phyloP scores from a whole-genome alignment of 1,140 invertebrate species.

The Amphibalanus amphitrite region DNA sequence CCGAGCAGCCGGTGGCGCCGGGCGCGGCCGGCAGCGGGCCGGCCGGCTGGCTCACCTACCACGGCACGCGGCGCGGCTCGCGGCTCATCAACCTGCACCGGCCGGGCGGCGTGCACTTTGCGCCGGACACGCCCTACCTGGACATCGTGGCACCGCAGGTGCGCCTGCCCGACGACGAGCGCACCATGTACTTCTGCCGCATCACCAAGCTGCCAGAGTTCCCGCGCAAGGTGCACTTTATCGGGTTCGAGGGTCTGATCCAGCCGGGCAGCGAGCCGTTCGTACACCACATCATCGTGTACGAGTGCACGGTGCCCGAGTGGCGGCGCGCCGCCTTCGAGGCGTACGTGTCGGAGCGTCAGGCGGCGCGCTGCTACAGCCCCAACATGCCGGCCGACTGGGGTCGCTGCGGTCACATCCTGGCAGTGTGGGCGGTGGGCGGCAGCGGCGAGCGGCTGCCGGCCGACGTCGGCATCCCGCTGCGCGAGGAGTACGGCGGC shows the following conservation, averaged over 20 bases:
- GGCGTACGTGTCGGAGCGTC: slow-evolving; percentile 37
- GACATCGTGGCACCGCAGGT: slow-evolving; percentile 12
- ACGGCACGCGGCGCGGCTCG: slow-evolving; percentile 7
- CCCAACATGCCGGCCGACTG: slow-evolving; percentile 52
- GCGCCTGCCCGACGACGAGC: slow-evolving; percentile 8
- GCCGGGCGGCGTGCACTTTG: background rate
- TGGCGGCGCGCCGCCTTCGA: slow-evolving; percentile 21
- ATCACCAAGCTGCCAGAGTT: slow-evolving; percentile 11
- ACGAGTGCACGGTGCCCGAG: slow-evolving; percentile 40
- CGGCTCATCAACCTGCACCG: slow-evolving; percentile 14
- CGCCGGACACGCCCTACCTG: slow-evolving; percentile 4
- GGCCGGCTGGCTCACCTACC: slow-evolving; percentile 8
- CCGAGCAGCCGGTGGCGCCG: too few species aligned
- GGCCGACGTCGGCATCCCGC: slow-evolving; percentile 46
- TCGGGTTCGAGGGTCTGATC: slow-evolving; percentile 7
- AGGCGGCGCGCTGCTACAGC: slow-evolving; percentile 44
- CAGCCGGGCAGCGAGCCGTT: slow-evolving; percentile 33
- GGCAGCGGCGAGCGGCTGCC: too few species aligned
- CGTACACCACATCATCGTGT: slow-evolving; percentile 51
- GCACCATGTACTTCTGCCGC: slow-evolving; percentile 13
- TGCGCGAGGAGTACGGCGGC: slow-evolving; percentile 47
- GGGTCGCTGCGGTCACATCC: slow-evolving; percentile 53
- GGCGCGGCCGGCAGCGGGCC: slow-evolving; percentile 18
- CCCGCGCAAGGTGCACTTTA: slow-evolving; percentile 10
- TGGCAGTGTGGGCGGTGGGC: slow-evolving; percentile 62